phyloP scores from a whole-genome alignment of 2,797 vertebrate genomes.

The Danio jaintianensis region DNA sequence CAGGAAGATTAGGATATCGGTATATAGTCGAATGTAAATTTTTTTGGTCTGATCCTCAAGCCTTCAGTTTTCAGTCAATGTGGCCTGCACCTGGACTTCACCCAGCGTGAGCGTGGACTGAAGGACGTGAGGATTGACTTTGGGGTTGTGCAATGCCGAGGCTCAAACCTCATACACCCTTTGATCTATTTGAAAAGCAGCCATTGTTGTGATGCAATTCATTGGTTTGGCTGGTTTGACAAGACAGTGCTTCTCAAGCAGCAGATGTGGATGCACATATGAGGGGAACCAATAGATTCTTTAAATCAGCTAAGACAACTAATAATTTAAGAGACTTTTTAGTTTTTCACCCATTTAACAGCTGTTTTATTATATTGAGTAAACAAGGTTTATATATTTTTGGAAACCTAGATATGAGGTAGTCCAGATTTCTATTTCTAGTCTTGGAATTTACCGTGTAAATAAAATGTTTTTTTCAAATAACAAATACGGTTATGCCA shows the following conservation, averaged over 20 bases:
- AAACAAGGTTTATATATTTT: too few species aligned
- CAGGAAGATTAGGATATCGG: not conserved
- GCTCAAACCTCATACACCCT: conserved; percentile 27
- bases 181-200: conserved; percentile 35
- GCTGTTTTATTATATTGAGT: too few species aligned
- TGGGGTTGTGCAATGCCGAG: conserved; percentile 45
- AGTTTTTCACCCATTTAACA: too few species aligned
- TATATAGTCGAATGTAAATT: conserved; percentile 5
- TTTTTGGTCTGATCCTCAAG: not conserved
- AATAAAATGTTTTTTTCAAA: too few species aligned
- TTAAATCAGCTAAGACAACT: too few species aligned
- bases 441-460: too few species aligned
- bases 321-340: too few species aligned
- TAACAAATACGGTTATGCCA: too few species aligned
- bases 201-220: conserved; percentile 48
- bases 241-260: not conserved
- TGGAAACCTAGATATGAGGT: too few species aligned
- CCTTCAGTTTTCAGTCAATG: not conserved
- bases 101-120: conserved; percentile 2
- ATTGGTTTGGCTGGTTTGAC: not conserved
- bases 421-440: too few species aligned
- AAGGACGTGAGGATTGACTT: conserved; percentile 39
- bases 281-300: not conserved
- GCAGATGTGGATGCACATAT: not conserved
- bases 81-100: conserved; percentile 45